Evolutionary conservation across 2,113 vertebrate genomes (phyloP), one percentile per base, ranked within the genome.

Genomic region (Rhineura floridana): DNA sequence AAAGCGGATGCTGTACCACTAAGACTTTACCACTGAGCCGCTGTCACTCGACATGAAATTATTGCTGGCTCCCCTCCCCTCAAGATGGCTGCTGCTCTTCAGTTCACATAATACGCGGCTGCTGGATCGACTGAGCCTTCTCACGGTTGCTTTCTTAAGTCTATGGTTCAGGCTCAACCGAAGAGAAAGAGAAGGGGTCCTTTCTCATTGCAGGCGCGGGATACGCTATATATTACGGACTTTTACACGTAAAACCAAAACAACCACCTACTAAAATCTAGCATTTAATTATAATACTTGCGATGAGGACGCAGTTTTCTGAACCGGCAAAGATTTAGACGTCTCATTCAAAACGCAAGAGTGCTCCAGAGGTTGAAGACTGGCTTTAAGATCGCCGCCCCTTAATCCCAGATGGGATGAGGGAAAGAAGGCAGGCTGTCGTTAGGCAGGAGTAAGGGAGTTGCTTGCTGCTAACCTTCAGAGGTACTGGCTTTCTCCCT

Each of bases 181-280:
- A 36, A 15, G 21, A 2, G 19, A 21, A 75, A 28, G 23, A 19
- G 0, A 65, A 36, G 77, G 77, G 77, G 77, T 52, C 67, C 50
- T 77, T 86, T 33, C 9, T 36, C 55, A 44, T 21, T 42, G 7
- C 8, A 10, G 0, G 25, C 21, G n/a, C 28, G 42, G 39, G 84
- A 55, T 89, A 89, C 93, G 13, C 55, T 21, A 5, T 59, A 19
- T 19, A 13, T 59, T 59, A 59, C 21, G 15, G 55, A 21, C 92
- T 85, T 12, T 67, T 17, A 52, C 5, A 1, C 6, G 89, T 72
- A 25, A 8, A 70, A 25, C 39, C 2, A 28, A 75, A 44, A 3
- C 19, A 25, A 17, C 23, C 6, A 6, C 28, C 44, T 33, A 46
- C 28, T 30, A 50, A 12, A 77, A 77, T 77, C 12, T 44, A 77